Evolutionary conservation across 2,888 invertebrate species (phyloP).

Genomic region (Stenodema calcarata): DNA sequence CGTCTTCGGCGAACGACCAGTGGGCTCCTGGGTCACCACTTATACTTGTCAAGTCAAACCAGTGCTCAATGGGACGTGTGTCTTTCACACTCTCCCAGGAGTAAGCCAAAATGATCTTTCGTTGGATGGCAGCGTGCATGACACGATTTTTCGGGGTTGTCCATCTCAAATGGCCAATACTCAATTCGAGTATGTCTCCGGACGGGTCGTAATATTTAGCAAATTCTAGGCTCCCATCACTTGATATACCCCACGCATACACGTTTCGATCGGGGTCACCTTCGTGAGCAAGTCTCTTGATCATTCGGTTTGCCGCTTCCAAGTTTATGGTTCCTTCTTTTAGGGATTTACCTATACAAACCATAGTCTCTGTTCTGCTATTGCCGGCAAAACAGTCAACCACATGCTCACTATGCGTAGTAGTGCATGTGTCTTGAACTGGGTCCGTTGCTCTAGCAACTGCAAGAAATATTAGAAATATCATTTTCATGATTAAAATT

Average conservation of each 20-base stretch:
- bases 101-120: not conserved
- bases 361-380: not conserved
- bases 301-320: not conserved
- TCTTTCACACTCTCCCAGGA: not conserved
- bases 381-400: not conserved
- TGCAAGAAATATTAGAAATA: too few relatives aligned
- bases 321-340: not conserved
- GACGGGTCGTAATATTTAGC: not conserved
- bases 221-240: not conserved
- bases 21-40: not conserved
- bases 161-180: not conserved
- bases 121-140: not conserved
- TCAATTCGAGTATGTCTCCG: not conserved
- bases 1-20: not conserved
- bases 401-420: too few relatives aligned
- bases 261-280: not conserved
- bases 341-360: not conserved
- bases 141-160: not conserved
- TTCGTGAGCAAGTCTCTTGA: not conserved
- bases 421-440: too few relatives aligned
- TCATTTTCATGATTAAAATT: too few relatives aligned
- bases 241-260: not conserved
- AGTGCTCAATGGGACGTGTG: not conserved
- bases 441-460: too few relatives aligned
- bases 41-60: not conserved